Evolutionary conservation across 2,888 invertebrate genomes (phyloP).

Genomic region (Phyllotreta striolata): DNA sequence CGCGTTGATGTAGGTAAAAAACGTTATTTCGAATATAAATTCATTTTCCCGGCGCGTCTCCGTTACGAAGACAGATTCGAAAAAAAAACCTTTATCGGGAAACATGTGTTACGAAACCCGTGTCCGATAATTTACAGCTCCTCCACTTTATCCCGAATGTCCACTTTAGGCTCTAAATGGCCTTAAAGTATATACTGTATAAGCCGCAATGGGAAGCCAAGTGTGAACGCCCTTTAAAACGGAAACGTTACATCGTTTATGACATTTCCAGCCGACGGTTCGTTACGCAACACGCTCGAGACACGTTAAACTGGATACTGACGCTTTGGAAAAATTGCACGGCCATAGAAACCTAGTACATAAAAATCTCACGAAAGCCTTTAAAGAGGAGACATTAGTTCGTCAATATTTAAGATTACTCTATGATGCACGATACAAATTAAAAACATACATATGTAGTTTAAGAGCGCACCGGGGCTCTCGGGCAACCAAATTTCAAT

Average conservation of each 20-base stretch:
- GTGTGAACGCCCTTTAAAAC: constrained; percentile 24
- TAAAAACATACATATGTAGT: too few relatives aligned
- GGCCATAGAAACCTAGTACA: constrained; percentile 3
- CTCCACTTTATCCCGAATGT: constrained; percentile 9
- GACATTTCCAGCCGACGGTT: constrained; percentile 25
- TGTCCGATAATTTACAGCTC: constrained; percentile 16
- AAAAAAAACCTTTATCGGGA: neutral
- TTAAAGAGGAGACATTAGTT: too few relatives aligned
- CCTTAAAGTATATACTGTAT: constrained; percentile 19
- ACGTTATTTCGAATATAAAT: too few relatives aligned
- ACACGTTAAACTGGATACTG: constrained; percentile 11
- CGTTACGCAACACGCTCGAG: constrained; percentile 20
- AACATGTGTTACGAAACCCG: neutral
- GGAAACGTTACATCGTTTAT: constrained; percentile 27
- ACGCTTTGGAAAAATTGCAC: constrained; percentile 23
- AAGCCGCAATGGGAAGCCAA: constrained; percentile 12
- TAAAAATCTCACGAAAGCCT: too few relatives aligned
- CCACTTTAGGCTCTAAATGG: constrained; percentile 14
- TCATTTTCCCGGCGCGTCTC: too few relatives aligned
- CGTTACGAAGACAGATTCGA: too few relatives aligned
- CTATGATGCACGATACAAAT: too few relatives aligned
- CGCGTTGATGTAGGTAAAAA: too few relatives aligned
- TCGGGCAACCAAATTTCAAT: too few relatives aligned
- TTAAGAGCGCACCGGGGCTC: too few relatives aligned
- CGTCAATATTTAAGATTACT: too few relatives aligned